Base-by-base conservation (phyloP, 2,113 vertebrate species). In the Chascanopsetta lugubris region DNA sequence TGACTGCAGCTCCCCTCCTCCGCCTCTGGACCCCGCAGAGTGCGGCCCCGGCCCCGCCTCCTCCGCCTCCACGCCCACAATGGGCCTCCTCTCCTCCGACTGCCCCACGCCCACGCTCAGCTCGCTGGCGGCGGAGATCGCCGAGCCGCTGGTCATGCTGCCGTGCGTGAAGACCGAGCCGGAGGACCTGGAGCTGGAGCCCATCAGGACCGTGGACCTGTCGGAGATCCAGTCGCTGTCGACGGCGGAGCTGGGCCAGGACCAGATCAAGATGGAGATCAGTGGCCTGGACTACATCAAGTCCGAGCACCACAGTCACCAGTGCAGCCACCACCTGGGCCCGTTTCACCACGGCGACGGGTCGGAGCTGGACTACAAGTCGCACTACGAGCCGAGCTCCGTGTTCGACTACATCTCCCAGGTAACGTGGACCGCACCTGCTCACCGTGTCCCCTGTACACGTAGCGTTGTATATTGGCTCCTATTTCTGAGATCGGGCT, bases 181-280 rank as follows among this genome's bases (percentile, higher is more conserved):
- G 2, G 87, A 87, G 72, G 87, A 88, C 24, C 9, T 38, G 0
- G 91, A 92, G 46, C 84, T 93, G 74, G 91, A 93, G 17, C 84
- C 91, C 24, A 90, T 92, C 69, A 56, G 69, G 54, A 93, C 92
- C 0, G 91, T 93, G 48, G 92, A 93, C 74, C 83, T 93, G 62
- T 92, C 92, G 0, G 89, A 92, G 79, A 93, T 93, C 82, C 92
- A 93, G 85, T 85, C 91, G 0, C 88, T 93, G 59, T 92, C 90
- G 72, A 93, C 91, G 0, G 92, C 92, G 0, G 92, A 93, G 71
- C 88, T 93, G 75, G 91, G 91, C 48, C 88, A 86, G 1, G 92
- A 93, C 12, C 92, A 92, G 81, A 90, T 93, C 79, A 90, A 92
- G 83, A 93, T 93, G 92, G 92, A 93, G 85, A 93, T 93, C 88